Conservation (phyloP, 1,140 invertebrate species). For the Magallana gigas region DNA sequence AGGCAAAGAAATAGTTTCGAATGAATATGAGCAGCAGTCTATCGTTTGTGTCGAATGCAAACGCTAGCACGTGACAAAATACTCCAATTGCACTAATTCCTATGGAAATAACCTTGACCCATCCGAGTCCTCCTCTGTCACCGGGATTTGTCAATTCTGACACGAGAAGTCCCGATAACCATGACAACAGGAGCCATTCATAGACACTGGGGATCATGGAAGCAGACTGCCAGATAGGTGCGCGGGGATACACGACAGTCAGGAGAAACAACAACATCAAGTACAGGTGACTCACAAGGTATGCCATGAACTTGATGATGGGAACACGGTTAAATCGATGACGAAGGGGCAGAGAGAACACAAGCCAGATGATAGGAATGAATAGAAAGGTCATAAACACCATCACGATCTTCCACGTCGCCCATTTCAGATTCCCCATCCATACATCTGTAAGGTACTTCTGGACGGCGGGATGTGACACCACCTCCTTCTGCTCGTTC, state of each 20-base stretch:
- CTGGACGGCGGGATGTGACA: slow-evolving; percentile 81
- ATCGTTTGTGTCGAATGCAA: slow-evolving; percentile 81
- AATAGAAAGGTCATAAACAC: slow-evolving; percentile 95
- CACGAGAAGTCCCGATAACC: slow-evolving; percentile 96
- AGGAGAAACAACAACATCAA: slow-evolving; percentile 93
- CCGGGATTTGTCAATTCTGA: slow-evolving; percentile 96
- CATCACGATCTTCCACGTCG: slow-evolving; percentile 94
- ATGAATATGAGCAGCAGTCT: slow-evolving; percentile 89
- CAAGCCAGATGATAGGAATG: slow-evolving; percentile 96
- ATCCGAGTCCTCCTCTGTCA: slow-evolving; percentile 76
- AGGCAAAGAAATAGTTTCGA: slow-evolving; percentile 96
- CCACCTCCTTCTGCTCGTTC: slow-evolving; percentile 98
- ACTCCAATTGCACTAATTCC: slow-evolving; percentile 95
- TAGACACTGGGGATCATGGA: slow-evolving; percentile 88
- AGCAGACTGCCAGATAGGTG: slow-evolving; percentile 78
- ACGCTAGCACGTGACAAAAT: slow-evolving; percentile 90
- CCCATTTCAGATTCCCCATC: slow-evolving; percentile 96
- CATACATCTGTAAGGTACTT: slow-evolving; percentile 87
- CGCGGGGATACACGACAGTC: slow-evolving; percentile 94
- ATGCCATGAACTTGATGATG: slow-evolving; percentile 99
- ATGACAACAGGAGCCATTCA: slow-evolving; percentile 96
- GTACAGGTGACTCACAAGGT: slow-evolving; percentile 98
- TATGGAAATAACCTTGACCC: slow-evolving; percentile 88
- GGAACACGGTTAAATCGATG: slow-evolving; percentile 95
- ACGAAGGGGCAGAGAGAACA: slow-evolving; percentile 95